A percentile compares a stretch with the other conserved stretches of the same genome.
These are phyloP conservation scores for Zygothrica quintamaculata DNA, from an alignment of 2,888 invertebrate species.

Conservation along the genomic window DNA sequence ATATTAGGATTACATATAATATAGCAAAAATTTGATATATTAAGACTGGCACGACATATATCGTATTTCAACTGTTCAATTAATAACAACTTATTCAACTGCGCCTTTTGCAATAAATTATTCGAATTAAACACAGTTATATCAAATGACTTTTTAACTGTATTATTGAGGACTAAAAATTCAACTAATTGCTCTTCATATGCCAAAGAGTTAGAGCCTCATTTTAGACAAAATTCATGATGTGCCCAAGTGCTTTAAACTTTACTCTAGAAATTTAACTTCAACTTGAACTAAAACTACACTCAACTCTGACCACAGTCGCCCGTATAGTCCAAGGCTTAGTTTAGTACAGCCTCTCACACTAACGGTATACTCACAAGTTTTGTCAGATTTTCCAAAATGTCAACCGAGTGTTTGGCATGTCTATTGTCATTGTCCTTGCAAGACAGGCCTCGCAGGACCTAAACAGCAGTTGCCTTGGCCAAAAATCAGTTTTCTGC, in stretches of 20 bases:
- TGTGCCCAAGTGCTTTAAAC: slow-evolving; percentile 62
- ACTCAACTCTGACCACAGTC: slow-evolving; percentile 9
- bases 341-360: slow-evolving; percentile 11
- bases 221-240: slow-evolving; percentile 53
- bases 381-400: slow-evolving; percentile 55
- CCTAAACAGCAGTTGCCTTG: slow-evolving; percentile 20
- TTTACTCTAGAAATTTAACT: slow-evolving; percentile 35
- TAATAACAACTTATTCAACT: too few species aligned
- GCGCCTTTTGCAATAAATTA: too few species aligned
- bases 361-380: slow-evolving; percentile 31
- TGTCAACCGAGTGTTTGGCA: slow-evolving; percentile 53
- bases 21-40: too few species aligned
- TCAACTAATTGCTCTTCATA: slow-evolving; percentile 50
- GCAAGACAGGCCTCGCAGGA: slow-evolving; percentile 14
- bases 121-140: too few species aligned
- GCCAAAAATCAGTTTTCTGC: slow-evolving; percentile 39
- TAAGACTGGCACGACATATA: too few species aligned
- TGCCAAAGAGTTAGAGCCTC: slow-evolving; percentile 43
- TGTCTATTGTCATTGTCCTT: slow-evolving; percentile 22
- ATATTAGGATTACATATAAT: too few species aligned
- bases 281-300: slow-evolving; percentile 45
- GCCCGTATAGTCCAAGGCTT: not conserved
- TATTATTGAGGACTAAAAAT: slow-evolving; percentile 10
- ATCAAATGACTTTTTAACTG: not conserved
- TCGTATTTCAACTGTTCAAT: too few species aligned